Base-by-base conservation (phyloP, 1,140 invertebrate genomes). In the Panagrolaimus sp. region DNA sequence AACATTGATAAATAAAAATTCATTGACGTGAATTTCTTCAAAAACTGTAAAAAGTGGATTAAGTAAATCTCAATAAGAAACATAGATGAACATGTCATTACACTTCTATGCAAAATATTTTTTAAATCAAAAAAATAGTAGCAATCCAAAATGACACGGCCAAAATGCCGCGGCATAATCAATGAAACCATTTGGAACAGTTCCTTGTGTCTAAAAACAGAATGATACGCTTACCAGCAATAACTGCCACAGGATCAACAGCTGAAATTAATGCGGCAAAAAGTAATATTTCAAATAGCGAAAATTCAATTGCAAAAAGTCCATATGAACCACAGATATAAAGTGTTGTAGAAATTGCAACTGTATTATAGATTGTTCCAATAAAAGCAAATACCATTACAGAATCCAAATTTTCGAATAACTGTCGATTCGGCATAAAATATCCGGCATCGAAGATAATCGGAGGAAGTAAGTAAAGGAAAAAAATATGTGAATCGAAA, bases 261-360 rank as follows among this genome's bases (percentile, higher is more conserved):
- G 95, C 95, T 16, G 93, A 95, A 79, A 98, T 96, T n/a, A 97
- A 87, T 23, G 94, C 91, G 66, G 91, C 89, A 83, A 98, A 97
- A 8, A 97, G 87, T 72, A 96, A 25, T 20, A 88, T 86, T 91
- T 92, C 78, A 96, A 74, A 90, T 47, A 95, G 85, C 11, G 93
- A 84, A 23, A 67, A 51, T 63, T 64, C 51, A 13, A 46, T 45
- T 65, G 43, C 20, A 70, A 63, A 81, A 72, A 71, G 71, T 42
- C 69, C 62, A 25, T 67, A 23, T 38, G 25, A 43, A 42, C 66
- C 43, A 72, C 31, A 68, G 53, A 27, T 23, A 57, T 45, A 70
- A 75, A 65, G 31, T 0, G 51, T n/a, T 9, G 16, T 43, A 48
- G 75, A 78, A 53, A 82, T 82, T 7, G 80, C 27, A 38, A 82